Base-by-base conservation (phyloP, 2,888 invertebrate species). In the Thera britannica region DNA sequence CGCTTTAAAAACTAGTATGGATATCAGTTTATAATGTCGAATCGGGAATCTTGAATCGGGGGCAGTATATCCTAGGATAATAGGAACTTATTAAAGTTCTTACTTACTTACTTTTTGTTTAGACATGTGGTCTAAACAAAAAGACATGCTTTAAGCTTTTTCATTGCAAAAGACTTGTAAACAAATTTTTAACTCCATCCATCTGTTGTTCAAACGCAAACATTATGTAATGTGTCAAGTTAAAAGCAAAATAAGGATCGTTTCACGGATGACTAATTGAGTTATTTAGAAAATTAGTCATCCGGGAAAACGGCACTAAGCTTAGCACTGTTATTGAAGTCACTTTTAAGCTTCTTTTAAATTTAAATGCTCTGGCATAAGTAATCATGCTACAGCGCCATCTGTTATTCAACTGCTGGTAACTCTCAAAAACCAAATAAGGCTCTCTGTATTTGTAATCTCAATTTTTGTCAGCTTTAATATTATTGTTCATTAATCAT, bases 381-480 rank as follows among this genome's bases (percentile, higher is more conserved):
- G 8, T 46, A 44, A 11, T 57, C 1, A 3, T 46, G 23, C 23
- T 23, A 55, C 35, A 62, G 36, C 62, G 62, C 55, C 62, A 56
- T 62, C 56, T 62, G 9, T 56, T 56, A 35, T 12, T 23, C 46
- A 48, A 35, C 52, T n/a, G 3, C 36, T n/a, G 49, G 6, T 41
- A 58, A 36, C 35, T 35, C 34, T 23, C 58, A 35, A 3, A 58
- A 35, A n/a, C 12, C 1, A 41, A 44, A 23, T 23, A 23, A 23
- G 23, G 52, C 60, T 61, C 60, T 60, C 60, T 61, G 23, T 23
- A 34, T 12, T 6, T 52, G 2, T 52, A 61, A 61, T 61, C 52
- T 60, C 52, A 23, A 57, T 44, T 44, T 11, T 49, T 2, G 34
- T 23, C 44, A 52, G 9, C 11, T 44, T 44, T 23, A 36, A 5